phyloP scores from a whole-genome alignment of 2,797 vertebrate species.

The Octomys mimax region DNA sequence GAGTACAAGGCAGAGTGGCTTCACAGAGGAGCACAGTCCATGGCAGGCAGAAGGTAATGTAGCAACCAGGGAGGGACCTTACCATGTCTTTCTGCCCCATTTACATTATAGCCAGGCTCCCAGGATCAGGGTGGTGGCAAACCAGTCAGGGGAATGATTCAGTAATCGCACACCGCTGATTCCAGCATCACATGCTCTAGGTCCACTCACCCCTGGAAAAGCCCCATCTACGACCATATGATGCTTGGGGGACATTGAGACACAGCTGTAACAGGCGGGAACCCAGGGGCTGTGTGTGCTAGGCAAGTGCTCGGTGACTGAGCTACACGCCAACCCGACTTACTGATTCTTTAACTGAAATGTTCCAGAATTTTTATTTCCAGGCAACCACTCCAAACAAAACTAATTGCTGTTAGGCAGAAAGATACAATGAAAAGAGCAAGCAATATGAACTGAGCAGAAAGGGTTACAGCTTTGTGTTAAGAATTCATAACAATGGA shows the following conservation, averaged over 20 bases:
- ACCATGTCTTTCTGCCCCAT: background rate
- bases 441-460: slow-evolving; percentile 19
- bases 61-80: background rate
- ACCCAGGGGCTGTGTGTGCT: background rate
- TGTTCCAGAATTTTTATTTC: background rate
- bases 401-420: slow-evolving; percentile 35
- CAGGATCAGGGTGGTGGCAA: background rate
- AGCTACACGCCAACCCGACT: background rate
- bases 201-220: background rate
- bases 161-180: background rate
- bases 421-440: background rate
- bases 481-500: background rate
- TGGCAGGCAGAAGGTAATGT: background rate
- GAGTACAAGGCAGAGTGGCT: background rate
- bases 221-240: background rate
- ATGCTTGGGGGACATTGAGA: background rate
- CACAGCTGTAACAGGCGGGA: background rate
- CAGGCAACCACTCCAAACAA: slow-evolving; percentile 43
- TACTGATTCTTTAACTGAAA: slow-evolving; percentile 32
- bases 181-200: background rate
- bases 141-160: background rate
- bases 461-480: background rate
- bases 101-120: background rate
- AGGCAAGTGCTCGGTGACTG: too few species aligned
- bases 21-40: background rate